Percentiles rank a stretch among this genome's conserved stretches.
Evolutionary conservation across 1,140 invertebrate genomes (phyloP).

Genomic region (Halotydeus destructor): DNA sequence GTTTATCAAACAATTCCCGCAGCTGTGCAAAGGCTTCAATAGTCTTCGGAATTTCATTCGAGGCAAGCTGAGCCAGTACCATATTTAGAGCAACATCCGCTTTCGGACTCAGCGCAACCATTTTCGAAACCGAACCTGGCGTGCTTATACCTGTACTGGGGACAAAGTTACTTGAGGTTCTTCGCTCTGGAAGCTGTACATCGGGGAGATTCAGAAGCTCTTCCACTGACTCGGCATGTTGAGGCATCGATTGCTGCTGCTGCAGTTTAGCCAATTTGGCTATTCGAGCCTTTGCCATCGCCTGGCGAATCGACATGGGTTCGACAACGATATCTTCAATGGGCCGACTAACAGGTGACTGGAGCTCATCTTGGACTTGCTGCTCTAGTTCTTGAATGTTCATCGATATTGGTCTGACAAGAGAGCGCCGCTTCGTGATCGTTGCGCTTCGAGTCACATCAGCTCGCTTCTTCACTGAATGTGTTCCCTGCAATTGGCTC

Average conservation of each 20-base stretch:
- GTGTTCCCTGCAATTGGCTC: too few relatives aligned
- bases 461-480: too few relatives aligned
- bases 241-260: conserved; percentile 21
- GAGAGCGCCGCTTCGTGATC: too few relatives aligned
- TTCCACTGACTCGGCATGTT: conserved; percentile 28
- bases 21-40: conserved; percentile 45
- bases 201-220: conserved; percentile 23
- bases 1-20: conserved; percentile 27
- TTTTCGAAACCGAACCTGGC: conserved; percentile 23
- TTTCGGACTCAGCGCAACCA: conserved; percentile 20
- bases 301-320: too few relatives aligned
- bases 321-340: too few relatives aligned
- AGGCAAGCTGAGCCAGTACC: conserved; percentile 34
- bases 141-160: conserved; percentile 19
- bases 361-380: neutral
- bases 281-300: neutral
- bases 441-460: too few relatives aligned
- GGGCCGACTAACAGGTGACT: too few relatives aligned
- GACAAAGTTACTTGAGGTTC: too few relatives aligned
- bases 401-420: conserved; percentile 20
- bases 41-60: conserved; percentile 36
- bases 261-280: neutral
- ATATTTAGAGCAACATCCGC: conserved; percentile 26
- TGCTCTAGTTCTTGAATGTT: conserved; percentile 24
- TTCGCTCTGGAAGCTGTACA: conserved; percentile 22